phyloP scores from a whole-genome alignment of 2,797 vertebrate genomes.

The Acanthornis magna region DNA sequence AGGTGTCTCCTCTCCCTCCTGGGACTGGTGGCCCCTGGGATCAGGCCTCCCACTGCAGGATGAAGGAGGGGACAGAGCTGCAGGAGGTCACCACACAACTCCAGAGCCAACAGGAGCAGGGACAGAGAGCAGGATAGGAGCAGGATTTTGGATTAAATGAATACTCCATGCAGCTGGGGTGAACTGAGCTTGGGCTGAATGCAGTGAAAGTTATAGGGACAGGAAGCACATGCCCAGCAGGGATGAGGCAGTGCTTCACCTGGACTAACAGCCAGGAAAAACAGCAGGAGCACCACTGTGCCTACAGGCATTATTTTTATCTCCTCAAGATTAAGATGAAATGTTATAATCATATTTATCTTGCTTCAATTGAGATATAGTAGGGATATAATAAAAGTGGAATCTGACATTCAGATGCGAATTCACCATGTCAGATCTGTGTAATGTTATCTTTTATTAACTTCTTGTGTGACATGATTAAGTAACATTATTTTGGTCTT shows the following conservation, averaged over 20 bases:
- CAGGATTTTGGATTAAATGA: neutral
- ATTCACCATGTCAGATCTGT: neutral
- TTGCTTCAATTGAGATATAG: neutral
- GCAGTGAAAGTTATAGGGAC: neutral
- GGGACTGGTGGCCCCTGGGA: no score
- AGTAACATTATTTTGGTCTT: neutral
- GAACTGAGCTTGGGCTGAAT: neutral
- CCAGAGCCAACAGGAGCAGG: neutral
- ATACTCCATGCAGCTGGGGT: fast-evolving
- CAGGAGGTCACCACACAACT: neutral
- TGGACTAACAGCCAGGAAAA: neutral
- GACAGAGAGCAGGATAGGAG: neutral
- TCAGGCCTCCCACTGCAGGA: neutral
- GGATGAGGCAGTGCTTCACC: neutral
- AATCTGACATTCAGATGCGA: neutral
- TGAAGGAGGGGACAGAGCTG: neutral
- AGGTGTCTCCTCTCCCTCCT: neutral
- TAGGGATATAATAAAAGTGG: neutral
- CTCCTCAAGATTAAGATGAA: neutral
- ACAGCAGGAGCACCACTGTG: neutral
- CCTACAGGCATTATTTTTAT: neutral
- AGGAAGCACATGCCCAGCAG: neutral
- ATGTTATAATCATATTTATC: neutral
- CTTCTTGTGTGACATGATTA: neutral
- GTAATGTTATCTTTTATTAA: neutral